Percentiles rank a stretch among this genome's conserved stretches.
Evolutionary conservation across 2,797 vertebrate genomes (phyloP).

Genomic region (Lycodopsis pacificus): DNA sequence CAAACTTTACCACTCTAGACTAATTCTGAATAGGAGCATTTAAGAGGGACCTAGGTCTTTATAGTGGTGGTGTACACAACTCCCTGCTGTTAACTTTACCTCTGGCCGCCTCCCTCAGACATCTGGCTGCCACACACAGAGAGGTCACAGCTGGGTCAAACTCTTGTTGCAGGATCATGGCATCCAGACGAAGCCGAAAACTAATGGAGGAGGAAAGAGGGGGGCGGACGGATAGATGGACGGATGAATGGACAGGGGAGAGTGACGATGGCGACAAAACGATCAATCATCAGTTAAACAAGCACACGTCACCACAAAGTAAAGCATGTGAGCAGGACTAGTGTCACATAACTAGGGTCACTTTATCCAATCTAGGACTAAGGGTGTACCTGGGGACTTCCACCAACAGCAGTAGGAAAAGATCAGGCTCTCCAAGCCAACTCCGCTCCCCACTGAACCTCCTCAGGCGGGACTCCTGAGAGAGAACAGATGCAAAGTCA

Average conservation of each 20-base stretch:
- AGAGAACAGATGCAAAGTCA: constrained; percentile 53
- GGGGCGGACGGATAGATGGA: constrained; percentile 20
- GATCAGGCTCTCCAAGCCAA: constrained; percentile 84
- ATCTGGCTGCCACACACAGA: constrained; percentile 88
- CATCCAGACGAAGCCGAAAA: constrained; percentile 86
- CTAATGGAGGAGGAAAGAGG: constrained; percentile 71
- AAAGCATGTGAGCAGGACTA: constrained; percentile 15
- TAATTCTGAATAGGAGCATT: constrained; percentile 35
- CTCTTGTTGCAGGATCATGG: constrained; percentile 89
- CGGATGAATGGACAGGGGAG: constrained; percentile 31
- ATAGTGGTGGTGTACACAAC: constrained; percentile 45
- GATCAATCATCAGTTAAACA: constrained; percentile 67
- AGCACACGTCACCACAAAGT: constrained; percentile 42
- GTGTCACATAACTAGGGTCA: constrained; percentile 2
- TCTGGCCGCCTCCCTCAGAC: constrained; percentile 87
- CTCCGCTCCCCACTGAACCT: constrained; percentile 80
- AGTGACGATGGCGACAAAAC: constrained; percentile 55
- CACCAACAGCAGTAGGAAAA: constrained; percentile 85
- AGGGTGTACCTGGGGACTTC: constrained; percentile 83
- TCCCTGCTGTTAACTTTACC: constrained; percentile 82
- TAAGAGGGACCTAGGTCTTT: constrained; percentile 41
- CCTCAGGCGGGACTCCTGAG: constrained; percentile 82
- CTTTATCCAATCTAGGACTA: constrained; percentile 12
- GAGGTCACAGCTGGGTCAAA: constrained; percentile 88
- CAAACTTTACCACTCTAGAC: constrained; percentile 22